Evolutionary conservation across 2,797 vertebrate species (phyloP), one percentile per base, ranked within the genome.

Genomic region (Pangasius krempfi): DNA sequence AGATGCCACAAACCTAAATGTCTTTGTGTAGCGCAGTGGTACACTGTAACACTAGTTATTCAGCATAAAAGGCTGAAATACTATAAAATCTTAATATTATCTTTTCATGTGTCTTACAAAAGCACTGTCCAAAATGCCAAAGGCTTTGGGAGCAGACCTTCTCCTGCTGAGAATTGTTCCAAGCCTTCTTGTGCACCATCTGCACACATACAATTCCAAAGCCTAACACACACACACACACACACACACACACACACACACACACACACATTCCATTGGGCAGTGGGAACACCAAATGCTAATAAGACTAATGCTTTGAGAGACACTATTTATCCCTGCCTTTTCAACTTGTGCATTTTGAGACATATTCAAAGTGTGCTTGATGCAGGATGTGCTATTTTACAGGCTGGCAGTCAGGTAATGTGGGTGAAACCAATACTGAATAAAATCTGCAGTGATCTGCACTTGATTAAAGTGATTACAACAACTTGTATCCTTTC

Each of bases 181-280:
- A 94, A 92, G 91, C 94, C 93, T 92, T 92, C 92, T 90, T 88
- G 89, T 91, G 90, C 90, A 94, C 96, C 96, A 96, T 96, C 96
- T 96, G 96, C 90, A 94, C 89, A 62, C 88, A 89, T 89, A 89
- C 91, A 81, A 90, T 91, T 89, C 93, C 92, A 83, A 83, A 83
- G 33, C 20, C 79, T 81, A 40, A 87, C 44, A 90, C 68, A 84
- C 72, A 75, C 72, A 73, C 70, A 20, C 33, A 72, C 20, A 44
- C 70, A 72, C 13, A 50, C 73, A 76, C 40, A 27, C 75, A 79
- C 50, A 56, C n/a, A 25, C 10, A 37, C 72, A 75, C 93, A 94
- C 52, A 80, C n/a, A 33, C 52, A 81, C 54, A 81, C 54, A 91
- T 27, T 86, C 85, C 84, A 27, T 47, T 76, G 60, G 68, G 75